Percentiles rank a stretch among this genome's conserved stretches.
Evolutionary conservation across 2,113 vertebrate species (phyloP).

Genomic region (Eupsittula cactorum): DNA sequence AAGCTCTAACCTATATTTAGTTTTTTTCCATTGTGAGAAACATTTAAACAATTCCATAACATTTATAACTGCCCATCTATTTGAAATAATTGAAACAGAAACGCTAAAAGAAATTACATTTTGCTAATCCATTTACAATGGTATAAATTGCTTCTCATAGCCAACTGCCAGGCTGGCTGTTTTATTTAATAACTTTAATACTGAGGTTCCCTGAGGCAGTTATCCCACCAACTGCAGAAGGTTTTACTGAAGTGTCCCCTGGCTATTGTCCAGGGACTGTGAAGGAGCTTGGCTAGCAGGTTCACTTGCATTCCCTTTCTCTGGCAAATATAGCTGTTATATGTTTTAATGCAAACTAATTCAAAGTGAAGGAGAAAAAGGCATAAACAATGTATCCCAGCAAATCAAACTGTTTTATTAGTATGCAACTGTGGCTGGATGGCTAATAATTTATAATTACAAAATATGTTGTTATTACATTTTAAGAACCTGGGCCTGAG

Average conservation of each 20-base stretch:
- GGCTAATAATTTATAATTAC: background rate
- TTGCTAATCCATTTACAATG: constrained; percentile 69
- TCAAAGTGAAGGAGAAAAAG: background rate
- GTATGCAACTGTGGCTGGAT: background rate
- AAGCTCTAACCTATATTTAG: constrained; percentile 14
- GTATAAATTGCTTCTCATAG: constrained; percentile 70
- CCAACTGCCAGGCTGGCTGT: constrained; percentile 63
- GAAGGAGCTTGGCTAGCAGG: background rate
- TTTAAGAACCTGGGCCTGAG: background rate
- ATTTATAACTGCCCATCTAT: constrained; percentile 64
- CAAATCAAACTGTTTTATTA: background rate
- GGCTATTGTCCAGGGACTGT: constrained; percentile 54
- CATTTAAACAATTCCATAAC: constrained; percentile 62
- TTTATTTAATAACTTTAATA: constrained; percentile 72
- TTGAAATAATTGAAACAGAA: constrained; percentile 76
- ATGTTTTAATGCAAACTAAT: background rate
- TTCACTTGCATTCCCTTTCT: background rate
- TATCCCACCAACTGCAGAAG: constrained; percentile 68
- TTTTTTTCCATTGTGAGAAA: constrained; percentile 28
- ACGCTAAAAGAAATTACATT: constrained; percentile 60
- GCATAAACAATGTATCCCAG: background rate
- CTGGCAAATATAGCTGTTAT: background rate
- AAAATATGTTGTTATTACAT: background rate
- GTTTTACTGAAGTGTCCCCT: constrained; percentile 42
- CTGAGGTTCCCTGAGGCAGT: constrained; percentile 64